Base-by-base conservation (phyloP, 2,113 vertebrate genomes). In the Passerina amoena region DNA sequence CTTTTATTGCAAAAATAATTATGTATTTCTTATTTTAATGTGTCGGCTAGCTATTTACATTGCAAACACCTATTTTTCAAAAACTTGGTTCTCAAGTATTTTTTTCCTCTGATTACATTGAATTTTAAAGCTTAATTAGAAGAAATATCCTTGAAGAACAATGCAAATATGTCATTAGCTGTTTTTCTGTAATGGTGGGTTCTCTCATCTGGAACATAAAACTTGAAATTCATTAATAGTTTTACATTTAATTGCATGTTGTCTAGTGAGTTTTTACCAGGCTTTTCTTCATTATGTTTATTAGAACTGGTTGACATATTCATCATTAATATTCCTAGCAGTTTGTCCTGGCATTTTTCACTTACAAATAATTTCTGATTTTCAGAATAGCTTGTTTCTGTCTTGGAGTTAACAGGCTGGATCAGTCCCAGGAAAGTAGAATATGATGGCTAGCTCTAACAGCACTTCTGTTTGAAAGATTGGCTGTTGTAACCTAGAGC, bases 61-160 rank as follows among this genome's bases (percentile, higher is more conserved):
- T 80, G 4, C 24, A 30, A 90, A 45, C 5, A 59, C 31, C 4
- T 54, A 8, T 69, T 90, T 80, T 88, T 53, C 4, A 87, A 84
- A 90, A 65, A 60, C 22, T 54, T 85, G 8, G 4, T 71, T 85
- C 53, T 35, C 61, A 72, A 44, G 48, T 84, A 16, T 78, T 56
- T 92, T 84, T 82, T 82, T 30, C 48, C 47, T 79, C 21, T 91
- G 53, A 63, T 87, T 68, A 51, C 31, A 5, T 61, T 71, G 66
- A 76, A 85, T 92, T 93, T 95, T 79, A 72, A 72, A 69, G 23
- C n/a, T 76, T 85, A 91, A 85, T 82, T 93, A 79, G 63, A 90
- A 79, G 38, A 79, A 76, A 61, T 64, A 63, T 86, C 38, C 51
- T 86, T 80, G 65, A 37, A 86, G 70, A 92, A 61, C 47, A 81